Base-by-base conservation (phyloP, 2,113 vertebrate species). In the Pteruthius melanotis region DNA sequence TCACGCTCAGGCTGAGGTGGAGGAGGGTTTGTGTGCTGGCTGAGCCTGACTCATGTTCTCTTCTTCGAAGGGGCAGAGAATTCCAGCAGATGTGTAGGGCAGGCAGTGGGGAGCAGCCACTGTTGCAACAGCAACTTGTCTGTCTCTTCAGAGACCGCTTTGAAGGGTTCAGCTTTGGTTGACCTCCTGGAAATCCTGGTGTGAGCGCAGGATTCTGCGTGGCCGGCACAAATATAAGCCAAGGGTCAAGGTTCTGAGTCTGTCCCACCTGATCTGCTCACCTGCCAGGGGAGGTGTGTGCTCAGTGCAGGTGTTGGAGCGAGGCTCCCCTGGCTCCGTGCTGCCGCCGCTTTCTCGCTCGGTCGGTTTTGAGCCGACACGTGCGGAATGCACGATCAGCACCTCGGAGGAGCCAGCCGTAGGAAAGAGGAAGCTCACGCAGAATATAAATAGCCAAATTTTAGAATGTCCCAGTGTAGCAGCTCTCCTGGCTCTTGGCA, bases 381-480 rank as follows among this genome's bases (percentile, higher is more conserved):
- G 61, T 2, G 15, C 1, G 0, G 86, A 96, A 90, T 71, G 77
- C 89, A 40, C 76, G 28, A 79, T 97, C 94, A 94, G 94, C 95
- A 87, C 49, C 91, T 91, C 16, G 60, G 66, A 87, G 87, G 42
- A 91, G 79, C 61, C 61, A n/a, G 90, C 9, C 6, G 68, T 5
- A 93, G 94, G 78, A 54, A 93, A 92, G 80, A 70, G 90, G 92
- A 95, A 94, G 93, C 87, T 91, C 74, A 61, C 30, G 0, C 39
- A 1, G 87, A 94, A 96, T 95, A 96, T 87, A 94, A 94, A 89
- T 91, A 93, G 61, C 89, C 80, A 57, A 66, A 94, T 84, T 89
- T 85, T 20, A 64, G 72, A 84, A 59, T 33, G 87, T 83, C n/a
- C 83, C 72, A 93, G 85, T 65, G 94, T 91, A 77, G 87, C 96